Percentiles rank a stretch among this genome's conserved stretches.
These are phyloP conservation scores for Drosophila acutilabella DNA, from an alignment of 2,888 invertebrate species.

Conservation along the genomic window DNA sequence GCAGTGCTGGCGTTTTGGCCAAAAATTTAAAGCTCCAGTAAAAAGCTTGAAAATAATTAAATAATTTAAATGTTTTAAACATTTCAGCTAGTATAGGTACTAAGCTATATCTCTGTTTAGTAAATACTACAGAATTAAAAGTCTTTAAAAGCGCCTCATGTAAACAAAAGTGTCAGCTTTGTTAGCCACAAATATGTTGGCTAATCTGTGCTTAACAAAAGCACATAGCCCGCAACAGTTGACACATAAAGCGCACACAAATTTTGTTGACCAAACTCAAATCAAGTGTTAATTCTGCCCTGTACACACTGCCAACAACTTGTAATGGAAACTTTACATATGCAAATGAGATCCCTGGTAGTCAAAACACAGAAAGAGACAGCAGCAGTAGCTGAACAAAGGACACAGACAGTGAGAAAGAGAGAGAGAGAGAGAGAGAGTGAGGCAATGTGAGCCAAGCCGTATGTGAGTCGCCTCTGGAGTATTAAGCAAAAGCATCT, in stretches of 20 bases:
- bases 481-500: constrained; percentile 5
- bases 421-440: constrained; percentile 1
- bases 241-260: constrained; percentile 16
- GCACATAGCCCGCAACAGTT: constrained; percentile 14
- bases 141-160: too few species aligned
- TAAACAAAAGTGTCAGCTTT: too few species aligned
- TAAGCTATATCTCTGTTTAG: too few species aligned
- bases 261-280: constrained; percentile 50
- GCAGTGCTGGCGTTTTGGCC: background rate
- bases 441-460: background rate
- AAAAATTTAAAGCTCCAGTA: too few species aligned
- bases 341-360: constrained; percentile 45
- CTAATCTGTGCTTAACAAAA: constrained; percentile 9
- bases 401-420: background rate
- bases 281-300: constrained; percentile 46
- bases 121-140: too few species aligned
- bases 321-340: constrained; percentile 51
- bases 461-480: constrained; percentile 5
- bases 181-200: background rate
- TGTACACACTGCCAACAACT: constrained; percentile 23
- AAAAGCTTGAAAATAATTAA: too few species aligned
- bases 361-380: background rate
- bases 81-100: too few species aligned
- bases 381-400: background rate
- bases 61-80: too few species aligned